A percentile compares a stretch with the other conserved stretches of the same genome.
These are phyloP conservation scores for Equus quagga DNA, from an alignment of 2,113 vertebrate species.

Conservation along the genomic window DNA sequence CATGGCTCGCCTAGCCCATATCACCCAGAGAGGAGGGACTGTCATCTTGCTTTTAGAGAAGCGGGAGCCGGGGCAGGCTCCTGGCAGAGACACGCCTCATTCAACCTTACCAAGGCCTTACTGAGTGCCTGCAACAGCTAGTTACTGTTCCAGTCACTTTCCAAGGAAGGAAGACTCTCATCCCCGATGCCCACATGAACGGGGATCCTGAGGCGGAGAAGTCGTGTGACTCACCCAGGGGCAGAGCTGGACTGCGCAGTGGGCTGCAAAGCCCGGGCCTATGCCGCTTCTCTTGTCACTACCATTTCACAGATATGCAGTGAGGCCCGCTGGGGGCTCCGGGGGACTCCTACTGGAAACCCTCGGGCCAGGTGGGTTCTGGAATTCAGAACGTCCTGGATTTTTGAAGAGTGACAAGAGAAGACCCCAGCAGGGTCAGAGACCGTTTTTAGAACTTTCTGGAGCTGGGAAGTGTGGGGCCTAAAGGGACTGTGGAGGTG, in stretches of 20 bases:
- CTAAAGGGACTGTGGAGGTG: background rate
- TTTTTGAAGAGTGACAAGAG: background rate
- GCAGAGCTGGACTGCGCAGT: background rate
- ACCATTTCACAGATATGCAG: fast-evolving
- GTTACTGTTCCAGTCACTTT: background rate
- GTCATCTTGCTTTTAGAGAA: background rate
- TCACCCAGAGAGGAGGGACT: fast-evolving
- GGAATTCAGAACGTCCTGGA: background rate
- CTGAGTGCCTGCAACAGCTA: background rate
- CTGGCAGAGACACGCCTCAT: fast-evolving
- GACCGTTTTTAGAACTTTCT: background rate
- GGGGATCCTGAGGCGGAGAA: background rate
- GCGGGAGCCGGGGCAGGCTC: background rate
- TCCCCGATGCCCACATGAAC: background rate
- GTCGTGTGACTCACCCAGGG: fast-evolving
- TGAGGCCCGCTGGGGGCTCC: fast-evolving
- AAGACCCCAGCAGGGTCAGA: background rate
- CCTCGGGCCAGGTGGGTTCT: background rate
- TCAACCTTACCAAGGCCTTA: background rate
- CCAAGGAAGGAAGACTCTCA: background rate
- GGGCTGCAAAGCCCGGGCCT: background rate
- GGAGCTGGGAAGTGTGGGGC: background rate
- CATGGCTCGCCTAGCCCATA: background rate
- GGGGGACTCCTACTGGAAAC: background rate
- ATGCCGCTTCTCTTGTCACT: fast-evolving